Evolutionary conservation across 2,113 vertebrate genomes (phyloP), one percentile per base, ranked within the genome.

Genomic region (Pontoporia blainvillei): DNA sequence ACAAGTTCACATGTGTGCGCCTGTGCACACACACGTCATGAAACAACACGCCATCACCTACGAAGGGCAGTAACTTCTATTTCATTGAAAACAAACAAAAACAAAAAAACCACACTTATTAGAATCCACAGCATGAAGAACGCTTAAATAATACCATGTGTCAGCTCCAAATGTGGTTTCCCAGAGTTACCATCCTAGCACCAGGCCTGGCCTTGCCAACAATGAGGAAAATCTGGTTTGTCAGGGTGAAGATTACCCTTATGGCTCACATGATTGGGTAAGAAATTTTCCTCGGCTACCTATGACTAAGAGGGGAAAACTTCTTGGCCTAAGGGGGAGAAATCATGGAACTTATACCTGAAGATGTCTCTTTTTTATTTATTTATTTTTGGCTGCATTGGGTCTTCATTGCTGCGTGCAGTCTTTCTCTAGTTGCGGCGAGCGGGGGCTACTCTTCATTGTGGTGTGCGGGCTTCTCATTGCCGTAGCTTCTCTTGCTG

Each of bases 221-320:
- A 72, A 92, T 52, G 93, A 94, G 79, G 92, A 94, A 94, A 96
- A 96, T 95, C 97, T 89, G 90, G 96, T 97, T 92, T 87, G 27
- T 93, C 93, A 46, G 54, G 90, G 44, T 81, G 91, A 95, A 69
- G 52, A 52, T 52, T 52, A 64, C 62, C 31, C n/a, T 31, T 11
- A 6, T 20, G 31, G 46, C 18, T 46, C 86, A 64, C 20, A 5
- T 39, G 82, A 62, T 23, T 62, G 34, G 27, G 27, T 78, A 54
- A 71, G 83, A 91, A 36, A 72, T 87, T 76, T 36, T 69, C 84
- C 66, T 61, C 23, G 31, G 25, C 75, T 93, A 44, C 1, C 0
- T 39, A 0, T 94, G 91, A 95, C 67, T 75, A 84, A 90, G 20
- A 23, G 34, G 44, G 46, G 83, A 20, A 89, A 95, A 87, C 31